Conservation (phyloP, 2,888 invertebrate species). For the Mallateleia sp. region DNA sequence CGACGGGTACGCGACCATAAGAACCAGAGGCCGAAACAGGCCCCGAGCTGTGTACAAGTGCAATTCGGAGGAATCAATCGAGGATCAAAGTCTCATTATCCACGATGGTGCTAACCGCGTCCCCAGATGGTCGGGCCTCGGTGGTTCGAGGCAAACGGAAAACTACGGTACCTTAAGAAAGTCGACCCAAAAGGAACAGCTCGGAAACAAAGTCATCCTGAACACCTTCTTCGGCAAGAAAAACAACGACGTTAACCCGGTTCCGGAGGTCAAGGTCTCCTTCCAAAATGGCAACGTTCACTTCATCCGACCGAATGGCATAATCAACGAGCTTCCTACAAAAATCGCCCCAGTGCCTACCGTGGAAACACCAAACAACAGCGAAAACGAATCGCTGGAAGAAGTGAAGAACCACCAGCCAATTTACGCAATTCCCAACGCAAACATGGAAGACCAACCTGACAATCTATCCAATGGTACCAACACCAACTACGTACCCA, state of each 20-base stretch:
- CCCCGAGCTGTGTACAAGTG: conserved; percentile 87
- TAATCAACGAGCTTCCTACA: too few relatives aligned
- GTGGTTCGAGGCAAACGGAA: conserved; percentile 81
- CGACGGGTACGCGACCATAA: conserved; percentile 97
- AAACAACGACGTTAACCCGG: not conserved
- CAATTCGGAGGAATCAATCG: conserved; percentile 86
- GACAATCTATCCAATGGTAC: conserved; percentile 32
- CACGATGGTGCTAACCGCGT: conserved; percentile 81
- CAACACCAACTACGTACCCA: conserved; percentile 87
- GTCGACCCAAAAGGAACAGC: conserved; percentile 37
- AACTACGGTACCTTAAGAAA: conserved; percentile 86
- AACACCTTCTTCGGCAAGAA: conserved; percentile 84
- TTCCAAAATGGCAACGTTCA: conserved; percentile 52
- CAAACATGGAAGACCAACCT: conserved; percentile 64
- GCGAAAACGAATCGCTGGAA: conserved; percentile 9
- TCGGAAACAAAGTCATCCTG: conserved; percentile 79
- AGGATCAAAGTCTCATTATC: conserved; percentile 80
- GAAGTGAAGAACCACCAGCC: conserved; percentile 77
- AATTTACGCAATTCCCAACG: conserved; percentile 85
- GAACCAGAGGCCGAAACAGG: conserved; percentile 91
- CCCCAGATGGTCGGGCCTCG: conserved; percentile 85
- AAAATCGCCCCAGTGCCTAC: too few relatives aligned
- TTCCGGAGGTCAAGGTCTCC: not conserved
- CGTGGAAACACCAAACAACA: too few relatives aligned
- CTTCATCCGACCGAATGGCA: conserved; percentile 26